Base-by-base conservation (phyloP, 2,113 vertebrate species). In the Eudyptes chrysolophus region DNA sequence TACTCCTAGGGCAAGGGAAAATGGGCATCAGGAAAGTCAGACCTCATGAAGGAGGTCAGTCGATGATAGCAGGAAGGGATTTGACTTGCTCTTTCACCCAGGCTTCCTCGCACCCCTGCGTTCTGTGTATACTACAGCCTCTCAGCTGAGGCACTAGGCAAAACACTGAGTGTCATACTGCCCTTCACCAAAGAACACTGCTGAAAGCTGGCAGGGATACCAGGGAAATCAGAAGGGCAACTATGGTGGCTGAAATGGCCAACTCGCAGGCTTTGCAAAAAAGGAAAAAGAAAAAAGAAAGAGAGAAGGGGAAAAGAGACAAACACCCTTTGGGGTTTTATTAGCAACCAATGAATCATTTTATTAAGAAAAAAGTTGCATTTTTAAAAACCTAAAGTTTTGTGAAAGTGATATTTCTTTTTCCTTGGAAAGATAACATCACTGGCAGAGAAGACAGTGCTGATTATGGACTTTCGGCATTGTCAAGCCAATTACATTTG, bases 21-120 rank as follows among this genome's bases (percentile, higher is more conserved):
- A 13, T 2, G 12, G 30, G 26, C 44, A 42, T 30, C 38, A 76
- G 27, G 12, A 40, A 68, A 49, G 51, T 26, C 51, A 83, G 49
- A 52, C 2, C 21, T 70, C 40, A 49, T 1, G 4, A n/a, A 66
- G 65, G 16, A 58, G 14, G 21, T 27, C 36, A 40, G 32, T 11
- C 1, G 1, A 6, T 17, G 27, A 30, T 0, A 40, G 13, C 40
- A 87, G 29, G 2, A 18, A 36, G 38, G 54, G 64, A 58, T 18
- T 70, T 30, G 30, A 4, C 5, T 52, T 72, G 29, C 21, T 21
- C 54, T 55, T 29, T 46, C 70, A 65, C 10, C 22, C 71, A 82
- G 48, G 11, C 11, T 58, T 81, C 55, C 34, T 65, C 2, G 0
- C 30, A 11, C 32, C 58, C 32, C 21, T 25, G 7, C 60, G 57